A percentile compares a stretch with the other conserved stretches of the same genome.
Conservation (phyloP, 2,797 vertebrate genomes). For the Crax fasciolata region DNA sequence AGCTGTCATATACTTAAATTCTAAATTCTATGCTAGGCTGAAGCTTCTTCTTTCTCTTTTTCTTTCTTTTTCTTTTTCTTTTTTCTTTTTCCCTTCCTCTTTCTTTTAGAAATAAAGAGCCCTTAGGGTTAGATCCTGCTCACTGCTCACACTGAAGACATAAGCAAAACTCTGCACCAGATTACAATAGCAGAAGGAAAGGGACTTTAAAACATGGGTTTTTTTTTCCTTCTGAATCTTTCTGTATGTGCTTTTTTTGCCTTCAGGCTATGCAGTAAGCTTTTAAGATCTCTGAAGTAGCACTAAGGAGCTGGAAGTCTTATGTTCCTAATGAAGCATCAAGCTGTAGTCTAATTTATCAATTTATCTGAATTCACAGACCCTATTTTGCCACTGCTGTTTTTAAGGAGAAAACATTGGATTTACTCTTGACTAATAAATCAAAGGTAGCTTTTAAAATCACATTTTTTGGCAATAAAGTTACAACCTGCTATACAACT, state of each 20-base stretch:
- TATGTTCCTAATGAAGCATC: constrained; percentile 51
- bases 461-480: neutral
- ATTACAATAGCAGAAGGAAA: constrained; percentile 32
- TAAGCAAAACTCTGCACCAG: constrained; percentile 13
- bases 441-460: constrained; percentile 6
- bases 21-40: constrained; percentile 31
- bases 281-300: constrained; percentile 78
- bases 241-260: constrained; percentile 3
- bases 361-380: constrained; percentile 72
- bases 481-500: neutral
- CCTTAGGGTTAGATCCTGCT: constrained; percentile 48
- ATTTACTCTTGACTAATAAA: constrained; percentile 33
- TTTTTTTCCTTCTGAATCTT: constrained; percentile 38
- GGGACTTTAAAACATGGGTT: constrained; percentile 1
- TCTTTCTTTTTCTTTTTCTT: neutral
- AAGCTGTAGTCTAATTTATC: constrained; percentile 23
- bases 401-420: constrained; percentile 29
- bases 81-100: neutral
- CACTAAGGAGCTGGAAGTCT: constrained; percentile 52
- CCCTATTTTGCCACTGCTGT: constrained; percentile 48
- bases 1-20: neutral
- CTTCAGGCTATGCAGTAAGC: constrained; percentile 76
- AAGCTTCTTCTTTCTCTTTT: constrained; percentile 14
- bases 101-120: constrained; percentile 10
- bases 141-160: constrained; percentile 31